phyloP scores from a whole-genome alignment of 2,113 vertebrate species.

The Halichoerus grypus region DNA sequence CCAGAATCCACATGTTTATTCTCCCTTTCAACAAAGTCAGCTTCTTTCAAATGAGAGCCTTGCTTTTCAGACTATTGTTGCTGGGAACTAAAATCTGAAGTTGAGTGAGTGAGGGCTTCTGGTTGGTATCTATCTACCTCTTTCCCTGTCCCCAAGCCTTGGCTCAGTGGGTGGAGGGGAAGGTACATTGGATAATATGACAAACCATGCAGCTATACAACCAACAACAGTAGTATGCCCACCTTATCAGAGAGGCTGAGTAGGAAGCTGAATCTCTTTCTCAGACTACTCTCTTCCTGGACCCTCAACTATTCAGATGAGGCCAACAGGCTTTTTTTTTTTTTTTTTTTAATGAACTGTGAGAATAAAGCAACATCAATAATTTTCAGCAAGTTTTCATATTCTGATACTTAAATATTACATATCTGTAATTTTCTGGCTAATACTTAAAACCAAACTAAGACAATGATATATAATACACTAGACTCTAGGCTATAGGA shows the following conservation, averaged over 20 bases:
- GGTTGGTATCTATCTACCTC: background rate
- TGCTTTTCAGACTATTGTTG: background rate
- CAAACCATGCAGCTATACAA: background rate
- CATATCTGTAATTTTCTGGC: background rate
- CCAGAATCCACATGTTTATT: background rate
- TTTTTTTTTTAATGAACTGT: background rate
- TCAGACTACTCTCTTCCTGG: background rate
- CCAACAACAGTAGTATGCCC: background rate
- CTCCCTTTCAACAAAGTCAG: background rate
- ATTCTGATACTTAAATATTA: background rate
- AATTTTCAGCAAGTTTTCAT: slow-evolving; percentile 6
- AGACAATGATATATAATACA: background rate
- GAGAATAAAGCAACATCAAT: background rate
- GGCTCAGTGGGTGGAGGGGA: background rate
- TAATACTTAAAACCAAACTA: slow-evolving; percentile 19
- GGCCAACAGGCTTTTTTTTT: background rate
- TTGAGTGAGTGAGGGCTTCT: background rate
- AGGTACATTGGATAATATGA: background rate
- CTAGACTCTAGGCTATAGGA: background rate
- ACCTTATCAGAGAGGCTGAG: background rate
- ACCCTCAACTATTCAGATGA: background rate
- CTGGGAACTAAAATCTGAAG: background rate
- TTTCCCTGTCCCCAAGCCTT: background rate
- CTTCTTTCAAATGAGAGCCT: background rate
- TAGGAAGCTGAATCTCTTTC: background rate